Evolutionary conservation across 1,140 invertebrate species (phyloP).

Genomic region (Galendromus occidentalis): DNA sequence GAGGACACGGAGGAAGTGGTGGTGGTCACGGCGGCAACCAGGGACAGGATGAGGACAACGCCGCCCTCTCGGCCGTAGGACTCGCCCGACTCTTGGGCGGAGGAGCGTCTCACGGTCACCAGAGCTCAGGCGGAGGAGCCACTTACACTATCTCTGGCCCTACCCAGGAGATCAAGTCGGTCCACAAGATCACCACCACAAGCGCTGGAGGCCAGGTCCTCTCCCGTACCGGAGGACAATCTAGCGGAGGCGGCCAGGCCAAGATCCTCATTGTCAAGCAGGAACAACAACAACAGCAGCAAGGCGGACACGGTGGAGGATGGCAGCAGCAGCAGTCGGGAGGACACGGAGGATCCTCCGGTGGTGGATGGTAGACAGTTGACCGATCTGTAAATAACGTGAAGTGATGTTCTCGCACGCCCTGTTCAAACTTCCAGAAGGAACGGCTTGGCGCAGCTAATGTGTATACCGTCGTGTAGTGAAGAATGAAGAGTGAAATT

Average conservation of each 20-base stretch:
- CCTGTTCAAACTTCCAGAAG: no score
- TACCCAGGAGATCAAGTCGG: constrained; percentile 8
- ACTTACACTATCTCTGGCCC: constrained; percentile 10
- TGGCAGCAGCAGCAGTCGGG: constrained; percentile 4
- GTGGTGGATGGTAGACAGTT: not conserved
- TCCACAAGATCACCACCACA: constrained; percentile 9
- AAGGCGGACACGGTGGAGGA: not conserved
- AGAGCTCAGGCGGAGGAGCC: not conserved
- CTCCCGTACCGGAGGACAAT: not conserved
- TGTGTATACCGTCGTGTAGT: no score
- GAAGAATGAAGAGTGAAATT: no score
- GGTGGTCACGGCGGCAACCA: not conserved
- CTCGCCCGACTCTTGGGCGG: constrained; percentile 1
- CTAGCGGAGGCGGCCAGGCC: not conserved
- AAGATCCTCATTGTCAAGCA: constrained; percentile 10
- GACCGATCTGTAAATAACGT: no score
- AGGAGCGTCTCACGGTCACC: not conserved
- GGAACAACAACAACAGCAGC: not conserved
- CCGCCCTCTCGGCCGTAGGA: constrained; percentile 6
- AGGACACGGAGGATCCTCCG: not conserved
- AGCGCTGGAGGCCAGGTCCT: not conserved
- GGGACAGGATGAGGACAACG: not conserved
- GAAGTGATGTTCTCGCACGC: no score
- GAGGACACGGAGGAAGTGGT: not conserved
- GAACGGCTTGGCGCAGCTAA: no score